Base-by-base conservation (phyloP, 2,888 invertebrate genomes). In the Ectemnius cavifrons region DNA sequence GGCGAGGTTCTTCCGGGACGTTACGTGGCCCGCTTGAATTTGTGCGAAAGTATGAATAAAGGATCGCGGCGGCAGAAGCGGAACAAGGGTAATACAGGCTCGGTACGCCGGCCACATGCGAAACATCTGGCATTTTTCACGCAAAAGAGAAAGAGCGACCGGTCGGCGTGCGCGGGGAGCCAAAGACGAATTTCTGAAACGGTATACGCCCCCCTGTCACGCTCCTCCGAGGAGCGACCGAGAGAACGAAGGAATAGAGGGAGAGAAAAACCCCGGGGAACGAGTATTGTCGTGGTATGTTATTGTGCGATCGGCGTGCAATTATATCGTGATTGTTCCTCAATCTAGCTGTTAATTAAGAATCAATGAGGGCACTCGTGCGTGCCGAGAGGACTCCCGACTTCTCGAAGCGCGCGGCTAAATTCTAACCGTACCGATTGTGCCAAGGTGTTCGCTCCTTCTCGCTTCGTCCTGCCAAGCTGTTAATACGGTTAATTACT, bases 71-170 rank as follows among this genome's bases (percentile, higher is more conserved):
- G 80, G 72, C 83, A 78, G 71, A 80, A 72, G 77, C 77, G 81
- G 78, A 81, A 84, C 77, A 77, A 80, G 78, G 78, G 78, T 79
- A 75, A 67, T 77, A 81, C 79, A 79, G 80, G 83, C n/a, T 80
- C 37, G 37, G 37, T 81, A 67, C 76, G 77, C 72, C 85, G 85
- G 84, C 88, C 91, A 91, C 90, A 91, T 91, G 91, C 88, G 89
- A 87, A 88, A 90, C 91, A 91, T 91, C 90, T 91, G 90, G 90
- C 89, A 89, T 88, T 90, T 89, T 90, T 90, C 86, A 86, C 89
- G 89, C 89, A 88, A 89, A 89, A 89, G 88, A 88, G 85, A 88
- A 83, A 79, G 82, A 80, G 73, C 65, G 70, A 37, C 6, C 37
- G 37, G 8, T 0, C 37, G 37, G 37, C 37, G 62, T 64, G 58